Conservation (phyloP, 1,140 invertebrate species). For the Maconellicoccus hirsutus region DNA sequence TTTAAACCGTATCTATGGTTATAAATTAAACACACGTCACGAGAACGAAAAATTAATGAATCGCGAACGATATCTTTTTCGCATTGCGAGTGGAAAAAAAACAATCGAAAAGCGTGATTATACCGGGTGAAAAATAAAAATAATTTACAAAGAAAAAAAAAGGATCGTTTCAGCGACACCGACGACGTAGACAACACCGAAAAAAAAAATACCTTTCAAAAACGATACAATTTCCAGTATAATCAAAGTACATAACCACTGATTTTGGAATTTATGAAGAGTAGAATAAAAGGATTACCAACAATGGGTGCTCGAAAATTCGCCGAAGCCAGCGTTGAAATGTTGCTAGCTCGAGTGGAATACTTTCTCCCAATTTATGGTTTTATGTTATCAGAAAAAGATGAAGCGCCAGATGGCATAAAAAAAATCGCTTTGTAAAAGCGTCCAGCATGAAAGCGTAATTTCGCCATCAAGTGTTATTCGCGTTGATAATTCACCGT, state of each 20-base stretch:
- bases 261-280: not conserved
- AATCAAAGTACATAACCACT: not conserved
- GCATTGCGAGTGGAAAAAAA: not conserved
- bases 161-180: not conserved
- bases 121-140: not conserved
- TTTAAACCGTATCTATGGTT: not conserved
- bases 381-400: not conserved
- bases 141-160: not conserved
- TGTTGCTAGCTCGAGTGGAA: not conserved
- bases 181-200: no score
- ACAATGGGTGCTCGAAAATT: not conserved
- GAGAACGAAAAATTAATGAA: not conserved
- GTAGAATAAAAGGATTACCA: not conserved
- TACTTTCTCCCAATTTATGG: not conserved
- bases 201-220: not conserved
- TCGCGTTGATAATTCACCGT: not conserved
- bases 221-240: not conserved
- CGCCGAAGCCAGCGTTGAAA: not conserved
- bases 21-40: not conserved
- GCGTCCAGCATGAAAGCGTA: not conserved
- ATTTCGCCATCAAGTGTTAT: slow-evolving; percentile 3
- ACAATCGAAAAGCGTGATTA: slow-evolving; percentile 3
- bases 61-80: slow-evolving; percentile 7
- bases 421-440: not conserved
- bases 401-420: not conserved